Evolutionary conservation across 2,888 invertebrate species (phyloP), one percentile per base, ranked within the genome.

Genomic region (Gortyna flavago): DNA sequence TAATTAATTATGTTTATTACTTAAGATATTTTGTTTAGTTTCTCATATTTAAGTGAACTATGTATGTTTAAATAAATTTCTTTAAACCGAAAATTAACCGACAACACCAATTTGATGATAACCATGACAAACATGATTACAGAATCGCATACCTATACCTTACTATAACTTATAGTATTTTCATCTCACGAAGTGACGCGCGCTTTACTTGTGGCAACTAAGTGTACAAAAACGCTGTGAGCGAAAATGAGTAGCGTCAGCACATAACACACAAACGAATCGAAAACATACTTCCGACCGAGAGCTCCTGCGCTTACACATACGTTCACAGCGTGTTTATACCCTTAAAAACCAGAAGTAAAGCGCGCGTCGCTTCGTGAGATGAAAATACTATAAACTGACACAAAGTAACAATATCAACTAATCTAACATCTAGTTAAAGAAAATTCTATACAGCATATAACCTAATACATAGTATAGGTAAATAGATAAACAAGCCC

Each of bases 391-490:
- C 54, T 11, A n/a, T 57, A 21, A 35, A 32, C 32, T 32, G 16
- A 48, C 2, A 32, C n/a, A 8, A 44, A n/a, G 8, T 72, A 72
- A 72, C 8, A 72, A 72, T 5, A 41, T 72, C n/a, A 48, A n/a
- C 16, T 6, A 75, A 54, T 41, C 38, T 11, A 51, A 32, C 1
- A 3, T 29, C 8, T 48, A 29, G 35, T 9, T 54, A 41, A 13
- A 41, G 32, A 21, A 54, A 54, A 54, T 29, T 48, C 11, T 29
- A 64, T 54, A 16, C 35, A 51, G 29, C 32, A 72, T 6, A 35
- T 25, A 48, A 57, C 13, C 32, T 18, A 25, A 67, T 44, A 68
- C 41, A 68, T 59, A 79, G n/a, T 29, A 38, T 16, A 61, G 6
- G 18, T 8, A 59, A 6, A 54, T 41, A 32, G 6, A 32, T 38